Base-by-base conservation (phyloP, 2,888 invertebrate species). In the Drosophila mulleri region DNA sequence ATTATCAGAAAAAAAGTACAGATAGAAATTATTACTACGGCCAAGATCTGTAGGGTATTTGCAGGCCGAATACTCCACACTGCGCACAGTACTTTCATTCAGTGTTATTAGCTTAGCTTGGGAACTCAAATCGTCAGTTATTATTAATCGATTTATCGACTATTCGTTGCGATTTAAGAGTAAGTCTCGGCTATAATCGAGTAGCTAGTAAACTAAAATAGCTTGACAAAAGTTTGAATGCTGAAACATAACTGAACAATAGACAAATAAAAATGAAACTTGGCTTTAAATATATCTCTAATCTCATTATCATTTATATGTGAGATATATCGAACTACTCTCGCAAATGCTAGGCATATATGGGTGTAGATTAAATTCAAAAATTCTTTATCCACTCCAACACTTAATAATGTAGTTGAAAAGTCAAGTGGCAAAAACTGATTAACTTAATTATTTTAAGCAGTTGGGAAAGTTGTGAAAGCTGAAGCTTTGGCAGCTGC, bases 401-500 rank as follows among this genome's bases (percentile, higher is more conserved):
- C 39, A 58, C 37, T 39, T 41, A 41, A 48, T 53, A 41, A 53
- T 23, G 37, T 3, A 53, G 29, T 16, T 18, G 14, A 12, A 54
- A 54, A 47, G 50, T 26, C 29, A 23, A 50, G 29, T 35, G 18
- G 9, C 11, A 59, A 59, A 23, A 56, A 52, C 50, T 67, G 44
- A 66, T 74, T 67, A 64, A 64, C 66, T 77, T 69, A 50, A 56
- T 61, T 58, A 50, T 65, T 59, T 35, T 50, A 59, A 60, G 67
- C 47, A 48, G 53, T 61, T 45, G 48, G 64, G 44, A 57, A 74
- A 74, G 63, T 35, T 57, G 52, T 26, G 4, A 29, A 41, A 41
- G 26, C 58, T 60, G 37, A 60, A 57, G 62, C 54, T 50, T 50
- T 61, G 56, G 67, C 50, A 61, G 61, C 58, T 64, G 71, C 71